Evolutionary conservation across 2,113 vertebrate genomes (phyloP).

Genomic region (Hippocampus barbouri): DNA sequence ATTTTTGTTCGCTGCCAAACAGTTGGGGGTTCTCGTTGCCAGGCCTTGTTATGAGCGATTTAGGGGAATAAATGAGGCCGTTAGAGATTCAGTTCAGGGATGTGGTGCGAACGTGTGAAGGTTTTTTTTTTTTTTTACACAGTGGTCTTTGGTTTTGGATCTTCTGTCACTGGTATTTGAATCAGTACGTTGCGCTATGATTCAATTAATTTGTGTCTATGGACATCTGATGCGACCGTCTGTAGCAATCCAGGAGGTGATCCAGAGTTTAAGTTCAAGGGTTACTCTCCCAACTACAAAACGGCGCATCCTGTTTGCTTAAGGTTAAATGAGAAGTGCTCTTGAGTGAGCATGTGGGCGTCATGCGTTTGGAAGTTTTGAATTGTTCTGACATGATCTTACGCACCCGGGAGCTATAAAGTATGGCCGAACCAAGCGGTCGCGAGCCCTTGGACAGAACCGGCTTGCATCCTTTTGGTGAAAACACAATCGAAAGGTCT

Average conservation of each 20-base stretch:
- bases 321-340: background rate
- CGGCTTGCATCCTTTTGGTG: background rate
- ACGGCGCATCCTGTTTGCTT: background rate
- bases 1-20: constrained; percentile 11
- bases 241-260: constrained; percentile 18
- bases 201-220: background rate
- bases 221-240: background rate
- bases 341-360: background rate
- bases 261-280: constrained; percentile 7
- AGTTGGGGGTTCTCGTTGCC: constrained; percentile 18
- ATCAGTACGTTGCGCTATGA: background rate
- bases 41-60: constrained; percentile 16
- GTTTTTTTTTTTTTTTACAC: background rate
- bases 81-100: background rate
- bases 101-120: constrained; percentile 8
- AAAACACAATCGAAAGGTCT: constrained; percentile 11
- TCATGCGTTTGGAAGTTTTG: constrained; percentile 10
- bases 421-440: background rate
- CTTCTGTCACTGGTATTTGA: background rate
- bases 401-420: background rate
- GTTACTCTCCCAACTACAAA: constrained; percentile 2
- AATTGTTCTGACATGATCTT: constrained; percentile 18
- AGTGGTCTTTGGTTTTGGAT: background rate
- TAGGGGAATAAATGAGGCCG: constrained; percentile 11
- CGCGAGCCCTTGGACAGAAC: background rate